These are phyloP conservation scores for Ephialtes manifestator DNA, from an alignment of 2,888 invertebrate species.

Conservation along the genomic window DNA sequence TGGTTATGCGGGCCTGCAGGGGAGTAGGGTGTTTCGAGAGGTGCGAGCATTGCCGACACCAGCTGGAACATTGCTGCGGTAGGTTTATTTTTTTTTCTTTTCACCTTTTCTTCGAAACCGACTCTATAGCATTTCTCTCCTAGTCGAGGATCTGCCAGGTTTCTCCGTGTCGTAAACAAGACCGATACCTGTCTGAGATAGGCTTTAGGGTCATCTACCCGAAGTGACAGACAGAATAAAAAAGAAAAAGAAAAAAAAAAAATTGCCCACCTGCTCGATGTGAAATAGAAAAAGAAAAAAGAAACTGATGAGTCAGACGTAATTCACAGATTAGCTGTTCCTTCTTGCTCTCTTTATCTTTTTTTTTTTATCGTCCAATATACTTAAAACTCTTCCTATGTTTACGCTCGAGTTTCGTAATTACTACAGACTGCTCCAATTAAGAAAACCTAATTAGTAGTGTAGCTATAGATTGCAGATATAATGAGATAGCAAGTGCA, in stretches of 20 bases:
- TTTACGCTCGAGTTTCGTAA: neutral
- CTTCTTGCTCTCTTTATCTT: neutral
- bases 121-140: conserved; percentile 45
- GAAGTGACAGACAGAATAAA: neutral
- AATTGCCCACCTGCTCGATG: conserved; percentile 61
- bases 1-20: conserved; percentile 36
- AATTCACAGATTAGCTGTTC: neutral
- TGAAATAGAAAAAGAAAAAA: neutral
- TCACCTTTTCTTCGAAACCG: neutral
- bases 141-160: conserved; percentile 26
- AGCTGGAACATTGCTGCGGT: conserved; percentile 42
- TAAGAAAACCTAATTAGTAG: conserved; percentile 30
- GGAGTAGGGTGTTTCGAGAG: conserved; percentile 32
- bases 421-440: conserved; percentile 9
- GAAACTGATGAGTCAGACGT: neutral
- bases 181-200: conserved; percentile 54
- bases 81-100: conserved; percentile 19
- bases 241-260: neutral
- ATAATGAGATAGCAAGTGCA: conserved; percentile 6
- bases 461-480: conserved; percentile 13
- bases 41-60: conserved; percentile 50
- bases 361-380: conserved; percentile 6
- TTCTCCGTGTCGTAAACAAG: conserved; percentile 56
- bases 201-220: conserved; percentile 39
- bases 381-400: neutral